Base-by-base conservation (phyloP, 1,140 invertebrate genomes). In the Ectropis grisescens region DNA sequence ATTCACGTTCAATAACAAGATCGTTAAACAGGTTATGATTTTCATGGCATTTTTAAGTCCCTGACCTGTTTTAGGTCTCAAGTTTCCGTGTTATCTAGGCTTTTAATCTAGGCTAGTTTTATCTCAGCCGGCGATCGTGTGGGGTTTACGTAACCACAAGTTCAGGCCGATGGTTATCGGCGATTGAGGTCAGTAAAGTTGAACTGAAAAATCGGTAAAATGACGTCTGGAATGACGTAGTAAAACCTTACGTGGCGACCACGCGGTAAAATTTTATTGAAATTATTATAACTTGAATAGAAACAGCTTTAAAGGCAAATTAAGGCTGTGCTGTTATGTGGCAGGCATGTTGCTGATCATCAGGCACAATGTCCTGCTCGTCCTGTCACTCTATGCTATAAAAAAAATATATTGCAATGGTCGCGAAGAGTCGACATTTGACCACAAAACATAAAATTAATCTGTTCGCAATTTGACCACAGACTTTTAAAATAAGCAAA, bases 11-110 rank as follows among this genome's bases (percentile, higher is more conserved):
- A n/a, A n/a, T n/a, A n/a, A n/a, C n/a, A n/a, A n/a, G n/a, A n/a
- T n/a, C n/a, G n/a, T n/a, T n/a, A n/a, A n/a, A n/a, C n/a, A n/a
- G n/a, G n/a, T n/a, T n/a, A n/a, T n/a, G n/a, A n/a, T n/a, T n/a
- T n/a, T n/a, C n/a, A n/a, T n/a, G n/a, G n/a, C n/a, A n/a, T n/a
- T n/a, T n/a, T n/a, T n/a, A n/a, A 19, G 47, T 39, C 65, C 67
- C 42, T 69, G 70, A 65, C 70, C 65, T 34, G 46, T 57, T 60
- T 67, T 33, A 47, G 40, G 47, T 32, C 47, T 66, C 56, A 51
- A 56, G 54, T 55, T 50, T 58, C 60, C 50, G 54, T 4, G 16
- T 19, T 4, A 19, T 19, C 16, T 19, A 4, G 16, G 8, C 8
- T 4, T 8, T 19, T 19, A 4, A 3, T 3, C 16, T 19, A 19